Base-by-base conservation (phyloP, 2,888 invertebrate genomes). In the Erebia ligea region DNA sequence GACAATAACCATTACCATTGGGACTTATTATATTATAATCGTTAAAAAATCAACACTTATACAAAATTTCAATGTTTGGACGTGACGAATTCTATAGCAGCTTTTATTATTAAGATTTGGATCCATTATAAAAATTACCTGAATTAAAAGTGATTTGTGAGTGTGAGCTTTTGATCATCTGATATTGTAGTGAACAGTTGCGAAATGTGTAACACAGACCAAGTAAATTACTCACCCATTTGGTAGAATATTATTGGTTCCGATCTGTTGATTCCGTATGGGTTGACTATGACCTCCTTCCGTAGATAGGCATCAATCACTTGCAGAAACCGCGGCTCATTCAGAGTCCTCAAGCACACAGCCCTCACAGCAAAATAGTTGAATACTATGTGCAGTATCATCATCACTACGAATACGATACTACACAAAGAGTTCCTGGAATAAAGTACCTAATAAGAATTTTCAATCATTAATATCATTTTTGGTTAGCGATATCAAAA, bases 291-390 rank as follows among this genome's bases (percentile, higher is more conserved):
- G 0, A 92, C 85, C 69, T 95, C 95, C 21, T 93, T 90, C 21
- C 88, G 90, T 70, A 97, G 90, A 85, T 96, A 98, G 66, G 95
- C 92, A 76, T 95, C 94, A 34, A 98, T 90, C 0, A 96, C 90
- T 70, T 97, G 94, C 21, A 96, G 90, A 76, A 97, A 95, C 65
- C 99, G 94, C 40, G 96, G 95, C 79, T 95, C 96, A 84, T 99
- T 99, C 56, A 99, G 94, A 0, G 96, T 96, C 76, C 95, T 95
- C 84, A 99, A 94, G 77, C 96, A 95, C 11, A 99, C 95, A 0
- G 97, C 94, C 75, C 95, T 95, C 0, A 99, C 98, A 1, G 99
- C 98, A 78, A 95, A 94, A 84, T 98, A 98, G 91, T 99, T 99
- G 65, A 97, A 96, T 82, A 95, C 95, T 17, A 99, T 92, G 90